Evolutionary conservation across 2,797 vertebrate genomes (phyloP), one percentile per base, ranked within the genome.

Genomic region (Carduelis carduelis): DNA sequence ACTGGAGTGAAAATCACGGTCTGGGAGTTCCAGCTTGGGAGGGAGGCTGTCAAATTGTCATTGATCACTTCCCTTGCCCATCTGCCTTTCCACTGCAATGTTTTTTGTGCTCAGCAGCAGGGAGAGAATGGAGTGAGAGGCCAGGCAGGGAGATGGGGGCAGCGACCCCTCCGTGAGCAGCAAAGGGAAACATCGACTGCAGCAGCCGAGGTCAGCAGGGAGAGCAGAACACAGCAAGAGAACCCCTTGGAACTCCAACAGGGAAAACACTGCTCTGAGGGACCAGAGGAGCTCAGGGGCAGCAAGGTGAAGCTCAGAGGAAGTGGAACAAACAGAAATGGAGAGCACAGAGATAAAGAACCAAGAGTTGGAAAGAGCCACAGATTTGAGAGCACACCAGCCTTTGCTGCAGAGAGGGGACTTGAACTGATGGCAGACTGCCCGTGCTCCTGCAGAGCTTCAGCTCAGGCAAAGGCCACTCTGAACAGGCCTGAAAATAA

Each of bases 41-140:
- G 30, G 49, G 77, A 80, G 89, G 91, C 80, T 80, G 91, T 71
- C 78, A 77, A 72, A 64, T 59, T n/a, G 41, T 4, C 91, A 94
- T 71, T 89, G 91, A 95, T 91, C 82, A 63, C 57, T 86, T 94
- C 87, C 69, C 82, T 63, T 55, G 61, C 43, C 78, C 9, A 86
- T 72, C 74, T 91, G 5, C 78, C 78, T 86, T 89, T 47, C 50
- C 61, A 86, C 61, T 83, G 35, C 24, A 17, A 39, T 1, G 6
- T 37, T 70, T 90, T 88, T 79, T 89, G 39, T 76, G 61, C 88
- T 93, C 32, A 87, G 46, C 78, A 96, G 78, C 87, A 60, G 87
- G 55, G 56, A 59, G 66, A 69, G 52, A 80, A 78, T 2, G 30
- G n/a, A 96, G 47, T 23, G 84, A 93, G 63, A 93, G 28, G 30